Conservation (phyloP, 2,888 invertebrate species). For the Encarsia formosa region DNA sequence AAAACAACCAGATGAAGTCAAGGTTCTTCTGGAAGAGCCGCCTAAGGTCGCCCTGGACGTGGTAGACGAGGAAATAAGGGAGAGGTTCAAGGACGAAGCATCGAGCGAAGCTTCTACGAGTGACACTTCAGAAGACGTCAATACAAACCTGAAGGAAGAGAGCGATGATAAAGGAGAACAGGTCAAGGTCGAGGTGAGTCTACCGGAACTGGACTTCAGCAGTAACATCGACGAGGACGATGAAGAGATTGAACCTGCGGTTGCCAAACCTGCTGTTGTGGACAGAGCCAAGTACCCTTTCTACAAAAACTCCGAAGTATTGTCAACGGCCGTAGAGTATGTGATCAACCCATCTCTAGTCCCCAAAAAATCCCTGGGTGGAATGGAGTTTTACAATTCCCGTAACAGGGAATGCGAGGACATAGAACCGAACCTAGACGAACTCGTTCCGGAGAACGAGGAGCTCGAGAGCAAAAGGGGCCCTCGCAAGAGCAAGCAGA, state of each 20-base stretch:
- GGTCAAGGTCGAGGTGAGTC: conserved; percentile 35
- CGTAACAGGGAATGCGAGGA: conserved; percentile 51
- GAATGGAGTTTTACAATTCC: conserved; percentile 70
- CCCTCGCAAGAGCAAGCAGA: conserved; percentile 41
- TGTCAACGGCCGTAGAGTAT: conserved; percentile 64
- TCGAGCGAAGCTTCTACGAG: conserved; percentile 35
- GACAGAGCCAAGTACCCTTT: conserved; percentile 62
- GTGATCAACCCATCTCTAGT: conserved; percentile 61
- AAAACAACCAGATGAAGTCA: conserved; percentile 12
- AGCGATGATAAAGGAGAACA: conserved; percentile 35
- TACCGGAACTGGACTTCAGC: conserved; percentile 38
- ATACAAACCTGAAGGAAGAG: conserved; percentile 38
- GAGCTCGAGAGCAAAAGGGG: conserved; percentile 37
- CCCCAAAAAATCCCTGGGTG: conserved; percentile 62
- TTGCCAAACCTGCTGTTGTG: background rate
- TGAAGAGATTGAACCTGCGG: conserved; percentile 5
- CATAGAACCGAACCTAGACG: conserved; percentile 41
- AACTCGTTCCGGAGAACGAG: conserved; percentile 42
- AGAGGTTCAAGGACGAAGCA: conserved; percentile 34
- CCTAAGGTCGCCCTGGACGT: conserved; percentile 34
- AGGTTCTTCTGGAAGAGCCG: conserved; percentile 35
- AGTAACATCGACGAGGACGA: conserved; percentile 33
- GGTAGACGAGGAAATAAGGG: conserved; percentile 40
- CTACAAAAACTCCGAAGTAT: conserved; percentile 54
- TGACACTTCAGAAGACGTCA: conserved; percentile 33